Evolutionary conservation across 2,888 invertebrate species (phyloP).

Genomic region (Metallyticus violacea): DNA sequence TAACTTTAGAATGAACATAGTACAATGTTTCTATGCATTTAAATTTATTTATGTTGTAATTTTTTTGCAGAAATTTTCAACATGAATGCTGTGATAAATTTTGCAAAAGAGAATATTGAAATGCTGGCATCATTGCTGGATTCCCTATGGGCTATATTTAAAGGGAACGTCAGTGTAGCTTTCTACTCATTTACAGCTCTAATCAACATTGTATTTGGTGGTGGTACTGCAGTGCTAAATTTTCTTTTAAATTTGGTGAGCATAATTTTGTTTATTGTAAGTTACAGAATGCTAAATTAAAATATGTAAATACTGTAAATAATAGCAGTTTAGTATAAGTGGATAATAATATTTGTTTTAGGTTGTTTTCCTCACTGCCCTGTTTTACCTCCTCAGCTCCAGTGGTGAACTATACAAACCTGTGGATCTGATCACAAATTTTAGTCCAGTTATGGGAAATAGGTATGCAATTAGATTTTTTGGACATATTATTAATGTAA

Average conservation of each 20-base stretch:
- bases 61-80: constrained; percentile 63
- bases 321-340: background rate
- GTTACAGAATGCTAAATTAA: background rate
- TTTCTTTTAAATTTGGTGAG: constrained; percentile 79
- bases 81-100: constrained; percentile 69
- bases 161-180: constrained; percentile 85
- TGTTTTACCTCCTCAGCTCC: constrained; percentile 91
- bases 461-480: constrained; percentile 41
- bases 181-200: constrained; percentile 83
- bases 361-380: constrained; percentile 95
- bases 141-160: constrained; percentile 85
- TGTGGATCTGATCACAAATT: constrained; percentile 78
- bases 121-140: constrained; percentile 83
- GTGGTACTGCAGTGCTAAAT: constrained; percentile 86
- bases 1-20: too few relatives aligned
- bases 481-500: too few relatives aligned
- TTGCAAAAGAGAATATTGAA: constrained; percentile 87
- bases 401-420: constrained; percentile 88
- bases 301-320: background rate
- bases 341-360: constrained; percentile 46
- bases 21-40: too few relatives aligned
- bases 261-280: constrained; percentile 28
- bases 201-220: constrained; percentile 80
- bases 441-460: constrained; percentile 73
- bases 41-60: too few relatives aligned